Evolutionary conservation across 2,797 vertebrate genomes (phyloP).

Genomic region (Enteromius unitaeniatus): DNA sequence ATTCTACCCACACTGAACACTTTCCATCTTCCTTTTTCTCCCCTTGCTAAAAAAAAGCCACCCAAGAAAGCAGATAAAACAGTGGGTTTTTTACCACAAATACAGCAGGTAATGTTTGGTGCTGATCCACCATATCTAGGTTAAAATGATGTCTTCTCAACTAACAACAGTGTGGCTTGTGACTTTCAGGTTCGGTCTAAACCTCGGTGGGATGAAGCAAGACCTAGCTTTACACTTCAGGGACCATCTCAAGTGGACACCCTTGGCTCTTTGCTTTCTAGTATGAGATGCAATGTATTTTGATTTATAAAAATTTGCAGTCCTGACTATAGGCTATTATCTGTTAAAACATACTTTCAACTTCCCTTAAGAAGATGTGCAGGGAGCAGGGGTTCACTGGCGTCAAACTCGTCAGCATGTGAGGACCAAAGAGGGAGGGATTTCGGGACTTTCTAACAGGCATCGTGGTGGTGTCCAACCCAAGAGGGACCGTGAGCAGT

Average conservation of each 20-base stretch:
- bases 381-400: constrained; percentile 54
- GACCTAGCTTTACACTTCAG: constrained; percentile 70
- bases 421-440: constrained; percentile 46
- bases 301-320: not conserved
- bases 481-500: constrained; percentile 71
- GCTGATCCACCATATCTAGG: not conserved
- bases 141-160: not conserved
- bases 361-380: constrained; percentile 34
- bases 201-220: constrained; percentile 72
- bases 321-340: not conserved
- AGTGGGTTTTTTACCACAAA: constrained; percentile 46
- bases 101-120: constrained; percentile 36
- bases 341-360: not conserved
- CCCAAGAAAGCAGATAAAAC: not conserved
- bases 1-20: not conserved
- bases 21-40: constrained; percentile 14
- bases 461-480: constrained; percentile 54
- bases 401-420: constrained; percentile 41
- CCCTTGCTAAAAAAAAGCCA: not conserved
- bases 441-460: constrained; percentile 58
- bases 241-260: constrained; percentile 54
- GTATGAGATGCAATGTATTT: constrained; percentile 27
- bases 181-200: constrained; percentile 69
- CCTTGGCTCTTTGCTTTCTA: constrained; percentile 37
- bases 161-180: not conserved